A percentile compares a stretch with the other conserved stretches of the same genome.
These are phyloP conservation scores for Leptinotarsa tumamoca DNA, from an alignment of 2,888 invertebrate species.

Conservation along the genomic window DNA sequence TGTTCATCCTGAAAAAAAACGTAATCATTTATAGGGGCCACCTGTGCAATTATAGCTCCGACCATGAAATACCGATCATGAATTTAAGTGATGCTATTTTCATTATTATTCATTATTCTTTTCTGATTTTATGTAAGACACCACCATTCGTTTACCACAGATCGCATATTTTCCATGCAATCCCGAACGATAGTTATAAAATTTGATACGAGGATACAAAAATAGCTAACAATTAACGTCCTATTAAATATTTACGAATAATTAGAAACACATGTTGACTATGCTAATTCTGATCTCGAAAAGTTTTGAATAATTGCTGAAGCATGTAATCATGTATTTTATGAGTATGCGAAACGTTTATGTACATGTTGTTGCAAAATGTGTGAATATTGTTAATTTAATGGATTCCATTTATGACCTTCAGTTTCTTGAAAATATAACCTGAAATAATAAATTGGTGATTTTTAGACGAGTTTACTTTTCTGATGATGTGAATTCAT, in stretches of 20 bases:
- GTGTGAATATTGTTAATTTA: background rate
- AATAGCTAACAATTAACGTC: constrained; percentile 42
- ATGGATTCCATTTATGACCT: background rate
- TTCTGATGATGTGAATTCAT: background rate
- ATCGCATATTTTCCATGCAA: background rate
- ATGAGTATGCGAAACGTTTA: background rate
- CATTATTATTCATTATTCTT: background rate
- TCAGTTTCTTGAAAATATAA: background rate
- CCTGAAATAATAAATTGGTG: no score
- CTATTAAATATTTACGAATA: constrained; percentile 47
- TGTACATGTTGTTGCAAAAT: background rate
- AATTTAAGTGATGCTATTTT: background rate
- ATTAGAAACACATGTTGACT: constrained; percentile 48
- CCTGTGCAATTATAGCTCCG: no score
- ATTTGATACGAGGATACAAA: constrained; percentile 22
- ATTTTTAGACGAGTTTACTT: background rate
- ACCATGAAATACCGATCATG: no score
- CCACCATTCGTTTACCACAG: no score
- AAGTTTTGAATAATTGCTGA: constrained; percentile 37
- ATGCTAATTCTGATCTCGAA: constrained; percentile 43
- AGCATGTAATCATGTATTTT: constrained; percentile 28
- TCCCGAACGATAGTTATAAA: constrained; percentile 15
- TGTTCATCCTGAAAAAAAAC: no score
- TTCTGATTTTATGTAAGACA: no score
- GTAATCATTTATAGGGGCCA: no score